A percentile compares a stretch with the other conserved stretches of the same genome.
phyloP scores from a whole-genome alignment of 2,797 vertebrate genomes.

The Enteromius anoplus region DNA sequence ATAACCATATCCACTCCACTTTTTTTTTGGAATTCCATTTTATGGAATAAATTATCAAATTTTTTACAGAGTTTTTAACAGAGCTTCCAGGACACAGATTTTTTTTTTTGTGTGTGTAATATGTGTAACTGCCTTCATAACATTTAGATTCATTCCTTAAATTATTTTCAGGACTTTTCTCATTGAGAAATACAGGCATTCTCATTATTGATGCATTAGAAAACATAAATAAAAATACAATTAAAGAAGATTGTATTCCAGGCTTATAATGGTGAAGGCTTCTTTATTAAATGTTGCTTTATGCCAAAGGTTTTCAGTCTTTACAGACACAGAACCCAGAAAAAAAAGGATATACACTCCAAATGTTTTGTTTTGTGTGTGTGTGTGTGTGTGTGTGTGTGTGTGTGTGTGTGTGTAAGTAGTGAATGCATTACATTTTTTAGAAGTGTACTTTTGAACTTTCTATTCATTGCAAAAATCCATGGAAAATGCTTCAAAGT shows the following conservation, averaged over 20 bases:
- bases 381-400: too few species aligned
- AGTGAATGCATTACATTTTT: not conserved
- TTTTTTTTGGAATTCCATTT: conserved; percentile 7
- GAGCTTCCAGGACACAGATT: not conserved
- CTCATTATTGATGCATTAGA: not conserved
- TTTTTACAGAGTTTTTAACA: not conserved
- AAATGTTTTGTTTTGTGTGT: too few species aligned
- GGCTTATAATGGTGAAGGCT: not conserved
- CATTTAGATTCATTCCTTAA: not conserved
- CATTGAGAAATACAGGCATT: not conserved
- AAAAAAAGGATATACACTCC: not conserved
- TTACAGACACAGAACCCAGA: not conserved
- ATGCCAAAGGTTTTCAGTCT: not conserved
- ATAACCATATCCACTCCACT: conserved; percentile 6
- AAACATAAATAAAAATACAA: not conserved
- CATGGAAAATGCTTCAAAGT: not conserved
- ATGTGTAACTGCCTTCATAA: not conserved
- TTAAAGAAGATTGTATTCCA: not conserved
- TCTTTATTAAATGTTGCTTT: not conserved
- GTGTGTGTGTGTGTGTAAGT: too few species aligned
- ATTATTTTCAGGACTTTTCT: not conserved
- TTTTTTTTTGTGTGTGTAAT: not conserved
- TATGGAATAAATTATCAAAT: conserved; percentile 15
- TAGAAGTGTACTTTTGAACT: not conserved
- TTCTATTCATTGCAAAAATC: not conserved